Evolutionary conservation across 2,113 vertebrate species (phyloP).

Genomic region (Tinamus guttatus): DNA sequence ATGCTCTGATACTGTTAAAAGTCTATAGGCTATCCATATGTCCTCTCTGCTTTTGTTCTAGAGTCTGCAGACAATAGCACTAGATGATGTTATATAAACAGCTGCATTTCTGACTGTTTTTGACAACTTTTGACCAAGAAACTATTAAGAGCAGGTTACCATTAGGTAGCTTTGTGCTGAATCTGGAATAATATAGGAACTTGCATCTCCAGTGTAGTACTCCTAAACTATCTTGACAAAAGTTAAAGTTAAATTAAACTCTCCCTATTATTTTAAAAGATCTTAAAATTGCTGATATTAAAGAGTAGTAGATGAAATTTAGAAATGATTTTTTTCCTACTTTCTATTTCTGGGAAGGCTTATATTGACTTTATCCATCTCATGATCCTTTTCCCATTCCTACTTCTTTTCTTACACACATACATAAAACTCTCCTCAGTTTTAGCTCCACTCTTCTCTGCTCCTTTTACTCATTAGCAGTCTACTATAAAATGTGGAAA

Average conservation of each 20-base stretch:
- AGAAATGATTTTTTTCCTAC: background rate
- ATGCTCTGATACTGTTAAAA: background rate
- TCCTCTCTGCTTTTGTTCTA: background rate
- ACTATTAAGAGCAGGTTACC: background rate
- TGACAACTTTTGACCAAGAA: background rate
- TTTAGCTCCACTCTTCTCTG: background rate
- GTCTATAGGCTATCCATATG: too few relatives aligned
- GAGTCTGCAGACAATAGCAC: background rate
- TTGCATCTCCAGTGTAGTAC: background rate
- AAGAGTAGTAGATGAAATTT: background rate
- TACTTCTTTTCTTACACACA: background rate
- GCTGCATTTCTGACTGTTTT: background rate
- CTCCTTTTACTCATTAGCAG: background rate
- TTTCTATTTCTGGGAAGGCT: background rate
- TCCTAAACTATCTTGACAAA: background rate
- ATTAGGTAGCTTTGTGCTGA: background rate
- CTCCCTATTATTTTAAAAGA: background rate
- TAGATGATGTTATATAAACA: background rate
- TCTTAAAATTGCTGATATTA: background rate
- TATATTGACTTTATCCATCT: background rate
- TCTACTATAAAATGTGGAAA: background rate
- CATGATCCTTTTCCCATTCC: background rate
- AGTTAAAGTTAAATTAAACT: background rate
- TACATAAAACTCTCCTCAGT: background rate
- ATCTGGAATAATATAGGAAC: background rate